Conservation (phyloP, 2,113 vertebrate genomes). For the Mobula hypostoma region DNA sequence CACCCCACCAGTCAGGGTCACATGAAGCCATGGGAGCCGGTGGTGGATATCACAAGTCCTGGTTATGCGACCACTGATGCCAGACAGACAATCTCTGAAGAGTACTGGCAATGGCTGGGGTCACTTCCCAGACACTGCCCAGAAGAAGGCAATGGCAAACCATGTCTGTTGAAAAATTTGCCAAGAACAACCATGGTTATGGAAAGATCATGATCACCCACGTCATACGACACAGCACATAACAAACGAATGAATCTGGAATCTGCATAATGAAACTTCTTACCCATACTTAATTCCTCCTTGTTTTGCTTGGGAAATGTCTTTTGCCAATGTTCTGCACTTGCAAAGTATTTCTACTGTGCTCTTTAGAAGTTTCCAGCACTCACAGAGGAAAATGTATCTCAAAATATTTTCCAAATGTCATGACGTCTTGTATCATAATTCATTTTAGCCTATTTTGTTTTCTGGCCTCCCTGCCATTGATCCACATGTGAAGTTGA, state of each 20-base stretch:
- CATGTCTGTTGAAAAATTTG: no score
- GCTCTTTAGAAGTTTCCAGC: not conserved
- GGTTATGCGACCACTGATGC: no score
- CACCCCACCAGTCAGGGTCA: no score
- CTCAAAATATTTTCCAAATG: not conserved
- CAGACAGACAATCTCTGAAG: no score
- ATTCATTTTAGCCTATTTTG: not conserved
- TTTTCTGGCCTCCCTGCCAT: not conserved
- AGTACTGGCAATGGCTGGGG: no score
- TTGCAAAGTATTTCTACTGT: not conserved
- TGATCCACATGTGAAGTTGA: not conserved
- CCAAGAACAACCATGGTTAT: no score
- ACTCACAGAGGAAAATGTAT: not conserved
- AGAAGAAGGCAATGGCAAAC: no score
- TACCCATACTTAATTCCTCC: not conserved
- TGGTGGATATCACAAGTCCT: no score
- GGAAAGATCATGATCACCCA: no score
- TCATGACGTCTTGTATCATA: not conserved
- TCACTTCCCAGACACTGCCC: no score
- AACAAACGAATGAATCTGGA: not conserved
- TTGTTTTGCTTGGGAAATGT: not conserved
- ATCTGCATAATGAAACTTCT: not conserved
- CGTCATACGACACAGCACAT: no score
- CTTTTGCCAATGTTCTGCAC: not conserved
- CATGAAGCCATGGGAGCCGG: no score